A percentile compares a stretch with the other conserved stretches of the same genome.
Conservation (phyloP, 2,888 invertebrate genomes). For the Temnothorax rugatulus region DNA sequence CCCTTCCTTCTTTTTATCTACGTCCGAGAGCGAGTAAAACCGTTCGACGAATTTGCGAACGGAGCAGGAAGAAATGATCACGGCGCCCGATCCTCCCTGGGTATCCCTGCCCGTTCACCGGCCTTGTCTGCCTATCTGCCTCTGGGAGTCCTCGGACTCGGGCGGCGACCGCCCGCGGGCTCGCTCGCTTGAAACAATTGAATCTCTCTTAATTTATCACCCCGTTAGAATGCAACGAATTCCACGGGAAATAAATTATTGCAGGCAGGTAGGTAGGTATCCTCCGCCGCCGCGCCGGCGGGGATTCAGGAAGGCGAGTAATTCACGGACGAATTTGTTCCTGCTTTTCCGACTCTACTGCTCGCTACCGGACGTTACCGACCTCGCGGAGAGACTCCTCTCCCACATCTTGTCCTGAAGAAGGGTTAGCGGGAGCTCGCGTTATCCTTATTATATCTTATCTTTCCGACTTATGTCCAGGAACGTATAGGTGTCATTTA, state of each 20-base stretch:
- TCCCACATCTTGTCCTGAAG: neutral
- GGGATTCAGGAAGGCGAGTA: conserved; percentile 73
- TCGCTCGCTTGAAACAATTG: conserved; percentile 79
- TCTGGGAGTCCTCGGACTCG: conserved; percentile 55
- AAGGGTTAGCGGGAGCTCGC: neutral
- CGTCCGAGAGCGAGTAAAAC: conserved; percentile 38
- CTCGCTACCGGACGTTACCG: neutral
- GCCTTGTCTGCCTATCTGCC: conserved; percentile 18
- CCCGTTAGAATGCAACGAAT: conserved; percentile 79
- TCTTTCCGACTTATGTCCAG: neutral
- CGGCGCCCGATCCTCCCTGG: conserved; percentile 35
- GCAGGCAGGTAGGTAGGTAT: conserved; percentile 46
- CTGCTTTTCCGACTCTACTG: conserved; percentile 14
- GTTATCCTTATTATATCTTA: neutral
- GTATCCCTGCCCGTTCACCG: neutral
- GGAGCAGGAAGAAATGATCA: conserved; percentile 62
- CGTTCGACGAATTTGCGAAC: conserved; percentile 68
- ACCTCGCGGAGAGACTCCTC: neutral
- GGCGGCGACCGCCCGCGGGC: conserved; percentile 66
- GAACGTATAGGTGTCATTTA: neutral
- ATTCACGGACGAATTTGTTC: conserved; percentile 74
- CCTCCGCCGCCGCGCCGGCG: conserved; percentile 36
- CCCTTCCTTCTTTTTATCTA: conserved; percentile 13
- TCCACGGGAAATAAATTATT: conserved; percentile 79
- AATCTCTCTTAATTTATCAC: conserved; percentile 81